Evolutionary conservation across 1,140 invertebrate species (phyloP), one percentile per base, ranked within the genome.

Genomic region (Neelides sp.): DNA sequence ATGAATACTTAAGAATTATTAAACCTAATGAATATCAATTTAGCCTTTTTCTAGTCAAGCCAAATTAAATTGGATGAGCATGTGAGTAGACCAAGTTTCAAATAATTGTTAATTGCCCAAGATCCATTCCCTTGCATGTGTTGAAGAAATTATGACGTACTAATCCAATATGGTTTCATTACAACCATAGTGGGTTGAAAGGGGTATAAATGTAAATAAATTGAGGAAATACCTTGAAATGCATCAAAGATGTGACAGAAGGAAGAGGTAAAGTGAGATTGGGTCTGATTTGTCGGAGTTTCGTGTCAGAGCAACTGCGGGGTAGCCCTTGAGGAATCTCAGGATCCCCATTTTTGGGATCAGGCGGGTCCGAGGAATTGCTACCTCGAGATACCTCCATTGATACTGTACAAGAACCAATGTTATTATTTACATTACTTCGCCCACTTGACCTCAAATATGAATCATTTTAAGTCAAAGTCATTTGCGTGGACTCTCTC

Each of bases 161-260:
- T n/a, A n/a, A n/a, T n/a, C n/a, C n/a, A n/a, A n/a, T n/a, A n/a
- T n/a, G n/a, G n/a, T n/a, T n/a, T n/a, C n/a, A n/a, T n/a, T n/a
- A n/a, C n/a, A n/a, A n/a, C n/a, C n/a, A n/a, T n/a, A n/a, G n/a
- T n/a, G n/a, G n/a, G n/a, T n/a, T n/a, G n/a, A n/a, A n/a, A n/a
- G n/a, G n/a, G n/a, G n/a, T n/a, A 49, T 19, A 46, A 32, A 37
- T 30, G 24, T 48, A 47, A 30, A 12, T 30, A 10, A 43, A 24
- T 23, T 47, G 49, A 43, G 20, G 27, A 44, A 57, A 57, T 65
- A 69, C 67, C 66, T 69, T 69, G 52, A 69, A 68, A 43, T 67
- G 66, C 66, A 68, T 68, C 15, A 69, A 57, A 36, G 66, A 67
- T 5, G 67, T 67, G 41, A 69, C 64, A 36, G 67, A 67, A 39